Base-by-base conservation (phyloP, 2,797 vertebrate species). In the Pogonophryne albipinna region DNA sequence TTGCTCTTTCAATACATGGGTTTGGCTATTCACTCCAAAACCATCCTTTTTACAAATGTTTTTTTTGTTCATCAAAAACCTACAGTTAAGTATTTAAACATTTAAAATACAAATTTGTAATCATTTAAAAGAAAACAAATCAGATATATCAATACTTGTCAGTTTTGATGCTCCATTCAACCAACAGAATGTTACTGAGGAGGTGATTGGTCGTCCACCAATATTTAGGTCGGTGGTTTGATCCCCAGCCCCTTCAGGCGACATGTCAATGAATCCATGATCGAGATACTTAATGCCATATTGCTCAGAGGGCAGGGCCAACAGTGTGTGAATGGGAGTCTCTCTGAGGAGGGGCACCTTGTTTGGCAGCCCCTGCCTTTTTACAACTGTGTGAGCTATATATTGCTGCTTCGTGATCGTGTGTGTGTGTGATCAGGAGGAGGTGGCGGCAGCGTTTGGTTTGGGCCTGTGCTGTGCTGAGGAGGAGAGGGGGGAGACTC, bases 401-500 rank as follows among this genome's bases (percentile, higher is more conserved):
- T 27, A 27, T 27, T 27, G 23, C 23, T 27, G 23, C 23, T 27
- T 27, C 23, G 23, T 27, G 23, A 27, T 27, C 23, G 14, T 57
- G 51, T 74, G 7, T 83, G 13, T 71, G 10, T 74, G 5, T 61
- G 85, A 74, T 72, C 71, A 94, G 82, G 95, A 95, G 44, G 88
- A 92, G 15, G 80, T 89, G 27, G 63, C 77, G 2, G 92, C 77
- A 3, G 92, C 72, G 50, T 94, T 95, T 78, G 87, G 73, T 55
- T 79, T 94, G 71, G 90, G 77, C 1, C 62, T 91, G 53, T 88
- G 89, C 74, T 96, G 94, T 74, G 92, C 94, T 27, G 93, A 93
- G 4, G 96, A 96, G 75, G 90, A 95, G 67, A 93, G 96, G 60
- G 97, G 97, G 55, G 96, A 97, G 78, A 97, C 96, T 51, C 97